These are phyloP conservation scores for Danaus chrysippus DNA, from an alignment of 2,888 invertebrate species.

Conservation along the genomic window DNA sequence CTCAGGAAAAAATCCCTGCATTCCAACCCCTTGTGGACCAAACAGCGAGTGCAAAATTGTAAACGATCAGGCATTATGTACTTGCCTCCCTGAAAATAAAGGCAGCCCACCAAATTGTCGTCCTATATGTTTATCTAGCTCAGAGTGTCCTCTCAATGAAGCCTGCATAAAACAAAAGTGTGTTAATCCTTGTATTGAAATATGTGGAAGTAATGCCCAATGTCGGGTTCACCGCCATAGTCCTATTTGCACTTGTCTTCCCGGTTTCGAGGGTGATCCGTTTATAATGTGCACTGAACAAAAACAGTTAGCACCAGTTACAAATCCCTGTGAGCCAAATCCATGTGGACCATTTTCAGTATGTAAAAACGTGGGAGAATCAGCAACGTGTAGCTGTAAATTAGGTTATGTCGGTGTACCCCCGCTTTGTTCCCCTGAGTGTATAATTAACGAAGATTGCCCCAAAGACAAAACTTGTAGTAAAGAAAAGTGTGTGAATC, in stretches of 20 bases:
- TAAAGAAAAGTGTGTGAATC: slow-evolving; percentile 85
- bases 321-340: slow-evolving; percentile 80
- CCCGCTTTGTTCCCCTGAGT: slow-evolving; percentile 87
- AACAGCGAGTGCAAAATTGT: slow-evolving; percentile 83
- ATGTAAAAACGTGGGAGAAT: slow-evolving; percentile 76
- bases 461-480: slow-evolving; percentile 84
- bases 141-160: slow-evolving; percentile 87
- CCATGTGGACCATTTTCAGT: slow-evolving; percentile 85
- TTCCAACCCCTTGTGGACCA: slow-evolving; percentile 89
- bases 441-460: slow-evolving; percentile 87
- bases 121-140: slow-evolving; percentile 88
- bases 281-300: slow-evolving; percentile 75
- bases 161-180: slow-evolving; percentile 89
- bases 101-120: slow-evolving; percentile 88
- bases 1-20: slow-evolving; percentile 80
- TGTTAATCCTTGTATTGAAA: slow-evolving; percentile 88
- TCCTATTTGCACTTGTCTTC: slow-evolving; percentile 86
- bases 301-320: slow-evolving; percentile 70
- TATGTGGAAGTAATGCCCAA: slow-evolving; percentile 84
- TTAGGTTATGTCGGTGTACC: slow-evolving; percentile 83
- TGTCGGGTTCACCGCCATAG: slow-evolving; percentile 84
- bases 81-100: slow-evolving; percentile 82
- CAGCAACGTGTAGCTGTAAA: slow-evolving; percentile 81
- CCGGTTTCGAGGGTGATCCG: slow-evolving; percentile 87
- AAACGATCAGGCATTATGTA: slow-evolving; percentile 83